Base-by-base conservation (phyloP, 2,797 vertebrate species). In the Acipenser oxyrinchus region DNA sequence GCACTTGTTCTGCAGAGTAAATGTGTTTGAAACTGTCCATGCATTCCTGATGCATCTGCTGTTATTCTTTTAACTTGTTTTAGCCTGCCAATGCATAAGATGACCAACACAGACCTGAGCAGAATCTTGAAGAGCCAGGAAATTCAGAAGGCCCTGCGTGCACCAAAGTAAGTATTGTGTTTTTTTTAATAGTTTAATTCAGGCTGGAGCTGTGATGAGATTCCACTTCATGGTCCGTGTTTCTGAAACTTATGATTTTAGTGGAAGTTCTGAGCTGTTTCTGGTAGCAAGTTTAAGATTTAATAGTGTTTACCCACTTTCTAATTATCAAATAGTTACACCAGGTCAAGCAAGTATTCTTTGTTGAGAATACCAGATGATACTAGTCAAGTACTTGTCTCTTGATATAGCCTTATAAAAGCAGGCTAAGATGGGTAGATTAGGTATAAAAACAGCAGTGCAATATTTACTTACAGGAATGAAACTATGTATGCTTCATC, bases 21-120 rank as follows among this genome's bases (percentile, higher is more conserved):
- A 0, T 10, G 1, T 7, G 4, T 52, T 51, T 60, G 50, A 61
- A 13, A 4, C 48, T 66, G 2, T 60, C 60, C 9, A 57, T 48
- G 2, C n/a, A n/a, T 37, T 37, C 9, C 23, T 48, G 48, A 0
- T 18, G 18, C 61, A 1, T 0, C 63, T n/a, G 12, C 0, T 12
- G 23, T 0, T 0, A 8, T 0, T 0, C 8, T 66, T 58, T 0
- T 68, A 37, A 48, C 15, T 48, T 59, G 18, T 59, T 13, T 71
- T 11, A 99, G 96, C 75, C 83, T 98, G 77, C 96, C 96, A 0
- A 95, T 95, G 93, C 95, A 99, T 81, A 99, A 98, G 87, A 98
- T 99, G 96, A 93, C 92, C 77, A 99, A 97, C 76, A 96, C 95
- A 51, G 96, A 99, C 73, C 86, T 98, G 68, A 91, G 91, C 79